These are phyloP conservation scores for Tetragonula clypearis DNA, from an alignment of 1,140 invertebrate genomes.

Conservation along the genomic window DNA sequence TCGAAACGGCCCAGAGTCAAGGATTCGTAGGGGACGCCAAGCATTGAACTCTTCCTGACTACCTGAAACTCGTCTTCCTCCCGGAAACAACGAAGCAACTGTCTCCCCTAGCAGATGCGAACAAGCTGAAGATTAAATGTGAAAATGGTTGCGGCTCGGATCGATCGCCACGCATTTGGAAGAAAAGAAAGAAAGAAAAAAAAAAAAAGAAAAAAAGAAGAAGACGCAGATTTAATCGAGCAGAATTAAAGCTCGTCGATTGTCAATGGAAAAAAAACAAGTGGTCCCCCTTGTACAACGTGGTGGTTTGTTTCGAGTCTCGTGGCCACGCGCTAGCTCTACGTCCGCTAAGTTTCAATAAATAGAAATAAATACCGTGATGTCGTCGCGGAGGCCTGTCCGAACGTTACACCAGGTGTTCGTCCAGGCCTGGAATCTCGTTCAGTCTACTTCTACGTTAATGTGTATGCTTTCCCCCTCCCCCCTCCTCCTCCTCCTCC, in stretches of 20 bases:
- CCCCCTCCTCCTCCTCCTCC: too few species aligned
- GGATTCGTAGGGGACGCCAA: slow-evolving; percentile 20
- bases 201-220: not conserved
- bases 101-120: slow-evolving; percentile 6
- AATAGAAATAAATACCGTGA: slow-evolving; percentile 73
- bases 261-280: not conserved
- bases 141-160: not conserved
- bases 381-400: slow-evolving; percentile 21
- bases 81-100: slow-evolving; percentile 25
- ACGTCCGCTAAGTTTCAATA: slow-evolving; percentile 57
- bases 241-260: not conserved
- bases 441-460: slow-evolving; percentile 69
- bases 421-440: slow-evolving; percentile 46
- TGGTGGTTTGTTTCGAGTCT: not conserved
- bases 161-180: not conserved
- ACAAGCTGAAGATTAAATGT: not conserved
- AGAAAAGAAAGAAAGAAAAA: too few species aligned
- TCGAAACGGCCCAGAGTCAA: not conserved
- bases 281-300: not conserved
- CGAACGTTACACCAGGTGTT: slow-evolving; percentile 35
- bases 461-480: slow-evolving; percentile 12
- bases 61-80: slow-evolving; percentile 64
- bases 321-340: slow-evolving; percentile 26
- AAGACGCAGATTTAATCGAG: not conserved
- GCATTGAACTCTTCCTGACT: slow-evolving; percentile 33